Conservation (phyloP, 2,888 invertebrate species). For the Tuberolachnus salignus region DNA sequence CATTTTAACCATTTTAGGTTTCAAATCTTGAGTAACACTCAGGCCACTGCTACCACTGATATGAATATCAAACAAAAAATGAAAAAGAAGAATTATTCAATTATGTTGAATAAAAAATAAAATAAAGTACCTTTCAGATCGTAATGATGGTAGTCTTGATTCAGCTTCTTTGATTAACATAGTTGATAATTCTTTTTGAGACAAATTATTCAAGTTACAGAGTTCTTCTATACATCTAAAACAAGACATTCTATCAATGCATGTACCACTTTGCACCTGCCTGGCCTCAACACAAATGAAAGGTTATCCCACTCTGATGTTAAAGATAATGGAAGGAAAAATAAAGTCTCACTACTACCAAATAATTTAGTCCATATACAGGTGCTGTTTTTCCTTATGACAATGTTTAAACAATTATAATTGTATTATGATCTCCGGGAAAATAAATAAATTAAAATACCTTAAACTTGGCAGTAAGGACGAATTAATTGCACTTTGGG, state of each 20-base stretch:
- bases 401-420: no score
- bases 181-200: slow-evolving; percentile 65
- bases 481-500: slow-evolving; percentile 64
- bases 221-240: slow-evolving; percentile 65
- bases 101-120: not conserved
- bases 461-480: slow-evolving; percentile 66
- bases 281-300: no score
- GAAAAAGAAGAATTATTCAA: slow-evolving; percentile 27
- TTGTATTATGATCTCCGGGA: not conserved
- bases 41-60: slow-evolving; percentile 60
- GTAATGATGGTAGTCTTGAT: slow-evolving; percentile 62
- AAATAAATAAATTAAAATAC: slow-evolving; percentile 60
- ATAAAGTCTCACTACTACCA: no score
- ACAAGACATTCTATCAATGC: slow-evolving; percentile 13
- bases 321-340: no score
- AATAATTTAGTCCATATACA: no score
- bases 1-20: slow-evolving; percentile 69
- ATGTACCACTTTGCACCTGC: no score
- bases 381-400: no score
- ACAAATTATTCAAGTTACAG: slow-evolving; percentile 64
- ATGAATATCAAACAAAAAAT: slow-evolving; percentile 61
- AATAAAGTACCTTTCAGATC: slow-evolving; percentile 62
- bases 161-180: slow-evolving; percentile 67
- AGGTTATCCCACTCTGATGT: no score
- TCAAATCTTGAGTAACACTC: slow-evolving; percentile 67